Evolutionary conservation across 2,797 vertebrate species (phyloP).

Genomic region (Anisognathus igniventris): DNA sequence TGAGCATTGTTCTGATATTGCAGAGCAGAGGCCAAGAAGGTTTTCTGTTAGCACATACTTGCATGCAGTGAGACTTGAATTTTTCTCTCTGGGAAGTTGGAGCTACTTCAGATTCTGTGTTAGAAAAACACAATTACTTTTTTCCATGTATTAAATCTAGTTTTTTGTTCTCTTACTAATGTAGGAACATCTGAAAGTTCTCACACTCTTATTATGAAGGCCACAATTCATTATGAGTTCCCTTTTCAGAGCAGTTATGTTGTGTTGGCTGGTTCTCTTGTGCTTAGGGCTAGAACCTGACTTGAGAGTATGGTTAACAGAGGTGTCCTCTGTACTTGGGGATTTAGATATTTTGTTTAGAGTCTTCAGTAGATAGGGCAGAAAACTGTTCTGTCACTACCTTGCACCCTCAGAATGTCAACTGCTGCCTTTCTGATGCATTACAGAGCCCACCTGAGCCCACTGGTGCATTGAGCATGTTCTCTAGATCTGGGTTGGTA

Average conservation of each 20-base stretch:
- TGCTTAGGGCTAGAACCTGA: neutral
- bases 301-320: neutral
- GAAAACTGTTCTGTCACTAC: neutral
- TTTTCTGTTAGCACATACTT: neutral
- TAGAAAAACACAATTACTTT: neutral
- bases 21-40: neutral
- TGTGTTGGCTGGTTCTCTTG: neutral
- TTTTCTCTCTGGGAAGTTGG: neutral
- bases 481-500: neutral
- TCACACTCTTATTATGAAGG: neutral
- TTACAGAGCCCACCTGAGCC: neutral
- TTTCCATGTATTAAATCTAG: neutral
- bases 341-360: neutral
- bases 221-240: neutral
- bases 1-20: neutral
- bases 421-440: neutral
- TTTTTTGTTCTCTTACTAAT: neutral
- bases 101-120: neutral
- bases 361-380: neutral
- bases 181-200: neutral
- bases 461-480: accelerated
- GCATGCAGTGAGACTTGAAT: neutral
- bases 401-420: neutral
- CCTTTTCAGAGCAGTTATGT: neutral
- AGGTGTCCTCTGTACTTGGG: neutral